phyloP scores from a whole-genome alignment of 2,888 invertebrate genomes.

The Glyphotaelius pellucidus region DNA sequence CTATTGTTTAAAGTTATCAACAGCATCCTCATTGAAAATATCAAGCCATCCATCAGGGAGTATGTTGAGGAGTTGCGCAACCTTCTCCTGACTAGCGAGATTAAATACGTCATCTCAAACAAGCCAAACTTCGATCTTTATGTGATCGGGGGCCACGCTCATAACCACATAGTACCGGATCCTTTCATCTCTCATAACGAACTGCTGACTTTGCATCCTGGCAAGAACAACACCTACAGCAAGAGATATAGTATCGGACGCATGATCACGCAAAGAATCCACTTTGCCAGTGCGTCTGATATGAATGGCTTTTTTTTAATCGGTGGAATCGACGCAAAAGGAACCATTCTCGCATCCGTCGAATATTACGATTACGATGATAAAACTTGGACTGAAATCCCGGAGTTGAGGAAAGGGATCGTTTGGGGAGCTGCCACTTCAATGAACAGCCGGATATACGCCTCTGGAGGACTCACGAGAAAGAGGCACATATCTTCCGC shows the following conservation, averaged over 20 bases:
- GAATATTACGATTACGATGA: constrained; percentile 50
- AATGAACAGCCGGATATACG: constrained; percentile 30
- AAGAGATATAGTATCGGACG: constrained; percentile 24
- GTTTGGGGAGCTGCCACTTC: constrained; percentile 38
- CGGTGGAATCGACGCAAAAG: constrained; percentile 22
- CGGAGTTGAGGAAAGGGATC: background rate
- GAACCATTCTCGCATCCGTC: constrained; percentile 1
- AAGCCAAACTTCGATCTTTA: constrained; percentile 34
- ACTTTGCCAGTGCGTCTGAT: constrained; percentile 33
- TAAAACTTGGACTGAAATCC: constrained; percentile 40
- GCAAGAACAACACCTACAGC: background rate
- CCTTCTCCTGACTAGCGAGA: background rate
- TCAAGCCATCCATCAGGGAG: constrained; percentile 15
- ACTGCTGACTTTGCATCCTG: background rate
- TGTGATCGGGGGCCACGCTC: constrained; percentile 36
- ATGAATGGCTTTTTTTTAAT: constrained; percentile 48
- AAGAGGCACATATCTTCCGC: background rate
- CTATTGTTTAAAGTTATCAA: constrained; percentile 24
- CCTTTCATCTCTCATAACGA: constrained; percentile 34
- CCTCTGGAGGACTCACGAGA: constrained; percentile 40
- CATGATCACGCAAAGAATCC: constrained; percentile 17
- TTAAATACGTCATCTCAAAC: background rate
- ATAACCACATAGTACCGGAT: background rate
- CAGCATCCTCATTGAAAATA: background rate
- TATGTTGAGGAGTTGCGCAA: constrained; percentile 5